Evolutionary conservation across 2,113 vertebrate species (phyloP), one percentile per base, ranked within the genome.

Genomic region (Microcebus tavaratra): DNA sequence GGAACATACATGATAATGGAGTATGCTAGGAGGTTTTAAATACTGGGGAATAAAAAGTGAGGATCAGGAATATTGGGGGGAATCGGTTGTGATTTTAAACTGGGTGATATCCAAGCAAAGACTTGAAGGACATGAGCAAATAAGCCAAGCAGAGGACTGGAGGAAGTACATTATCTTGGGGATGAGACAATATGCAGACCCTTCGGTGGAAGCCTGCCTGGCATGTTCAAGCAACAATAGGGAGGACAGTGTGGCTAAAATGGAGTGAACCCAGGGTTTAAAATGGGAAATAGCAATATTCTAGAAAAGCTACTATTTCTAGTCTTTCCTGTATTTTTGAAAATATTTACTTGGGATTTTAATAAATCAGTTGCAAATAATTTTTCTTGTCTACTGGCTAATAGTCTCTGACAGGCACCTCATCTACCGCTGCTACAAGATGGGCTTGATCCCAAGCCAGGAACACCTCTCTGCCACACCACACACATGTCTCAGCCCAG

Each of bases 271-370:
- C 5, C 36, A 76, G 31, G 39, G 8, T 95, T 92, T 72, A 65
- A 68, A 45, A 70, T 59, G 29, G 67, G 20, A 87, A 83, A 73
- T 50, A 82, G 59, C 21, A 63, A 50, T 31, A 34, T 11, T 70
- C 61, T 88, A 87, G 68, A 76, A 89, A 82, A 93, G 4, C 42
- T 57, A 1, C 63, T 20, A 55, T 50, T 91, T 86, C 34, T 92
- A 48, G 20, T 45, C 36, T 72, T 78, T 81, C 42, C 3, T 7
- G 0, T 65, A 68, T 79, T 91, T 91, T 97, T 50, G 45, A 78
- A 94, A 86, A 82, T 88, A 81, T 70, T 82, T 95, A 55, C 21
- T 68, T 89, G 18, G 42, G 72, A 88, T 91, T 96, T 88, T 78
- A 88, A 73, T 89, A 91, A 75, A 73, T 89, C 45, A 59, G 9